A percentile compares a stretch with the other conserved stretches of the same genome.
phyloP scores from a whole-genome alignment of 2,888 invertebrate genomes.

The Patella caerulea region DNA sequence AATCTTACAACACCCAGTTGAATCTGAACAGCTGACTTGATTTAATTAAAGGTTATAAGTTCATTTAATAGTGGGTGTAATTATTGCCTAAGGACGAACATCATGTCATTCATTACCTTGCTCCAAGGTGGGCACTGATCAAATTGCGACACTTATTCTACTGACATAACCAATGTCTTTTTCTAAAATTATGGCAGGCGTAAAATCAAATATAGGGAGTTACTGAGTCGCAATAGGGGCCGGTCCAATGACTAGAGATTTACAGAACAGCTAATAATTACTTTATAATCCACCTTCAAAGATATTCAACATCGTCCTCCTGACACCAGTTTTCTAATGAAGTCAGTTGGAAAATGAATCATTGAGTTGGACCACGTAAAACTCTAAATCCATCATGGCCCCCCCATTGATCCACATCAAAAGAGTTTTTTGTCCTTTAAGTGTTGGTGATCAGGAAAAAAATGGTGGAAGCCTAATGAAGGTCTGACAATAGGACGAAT shows the following conservation, averaged over 20 bases:
- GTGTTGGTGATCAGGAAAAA: slow-evolving; percentile 3
- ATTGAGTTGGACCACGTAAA: background rate
- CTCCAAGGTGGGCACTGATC: background rate
- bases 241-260: no score
- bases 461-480: background rate
- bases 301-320: background rate
- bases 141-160: background rate
- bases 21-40: no score
- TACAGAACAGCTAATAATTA: background rate
- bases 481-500: background rate
- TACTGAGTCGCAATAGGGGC: background rate
- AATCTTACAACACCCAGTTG: no score
- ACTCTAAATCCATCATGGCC: background rate
- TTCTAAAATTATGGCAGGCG: background rate
- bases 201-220: background rate
- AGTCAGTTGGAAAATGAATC: slow-evolving; percentile 1
- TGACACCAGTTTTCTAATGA: slow-evolving; percentile 2
- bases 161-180: background rate
- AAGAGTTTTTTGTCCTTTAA: slow-evolving; percentile 7
- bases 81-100: no score
- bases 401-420: background rate
- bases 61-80: no score
- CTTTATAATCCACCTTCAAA: background rate
- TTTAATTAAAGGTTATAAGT: no score
- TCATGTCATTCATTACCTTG: no score